Evolutionary conservation across 2,888 invertebrate genomes (phyloP), one percentile per base, ranked within the genome.

Genomic region (Pasiphila rectangulata): DNA sequence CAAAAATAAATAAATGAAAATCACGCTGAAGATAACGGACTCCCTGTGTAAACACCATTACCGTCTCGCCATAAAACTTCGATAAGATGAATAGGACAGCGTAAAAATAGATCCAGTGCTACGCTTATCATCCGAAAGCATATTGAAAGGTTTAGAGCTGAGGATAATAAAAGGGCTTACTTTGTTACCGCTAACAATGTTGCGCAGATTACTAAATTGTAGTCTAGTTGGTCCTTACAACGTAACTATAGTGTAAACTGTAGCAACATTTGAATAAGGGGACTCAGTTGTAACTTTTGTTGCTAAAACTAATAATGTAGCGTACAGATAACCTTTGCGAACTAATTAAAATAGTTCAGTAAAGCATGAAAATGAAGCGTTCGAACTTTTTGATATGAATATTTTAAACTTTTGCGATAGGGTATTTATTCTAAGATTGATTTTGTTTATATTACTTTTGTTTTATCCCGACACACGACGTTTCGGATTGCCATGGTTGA

Each of bases 31-130:
- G 59, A 60, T 61, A 63, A 67, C 59, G 55, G 56, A 43, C 53
- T n/a, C n/a, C n/a, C 63, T 60, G 60, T 60, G 72, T 72, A 77
- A 78, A 79, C 79, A 76, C 75, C 77, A 78, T 80, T 78, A 78
- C 73, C 59, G 67, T 64, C 55, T 43, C 46, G 61, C 69, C 68
- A 69, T 79, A 80, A 80, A 80, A 68, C 75, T 64, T 64, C 70
- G 79, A 80, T 79, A 80, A 80, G 78, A 80, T 69, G 74, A 71
- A 81, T 78, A 70, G 74, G 63, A 64, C 57, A 54, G 59, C 65
- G 65, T 78, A 76, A 75, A 77, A 75, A 67, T 67, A 65, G 64
- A 67, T 72, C 68, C 64, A 66, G 66, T 68, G 61, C 70, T 74
- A 68, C 67, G 69, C 67, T 71, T 69, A 68, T 65, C 62, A 56